Base-by-base conservation (phyloP, 2,113 vertebrate species). In the Percina caprodes region DNA sequence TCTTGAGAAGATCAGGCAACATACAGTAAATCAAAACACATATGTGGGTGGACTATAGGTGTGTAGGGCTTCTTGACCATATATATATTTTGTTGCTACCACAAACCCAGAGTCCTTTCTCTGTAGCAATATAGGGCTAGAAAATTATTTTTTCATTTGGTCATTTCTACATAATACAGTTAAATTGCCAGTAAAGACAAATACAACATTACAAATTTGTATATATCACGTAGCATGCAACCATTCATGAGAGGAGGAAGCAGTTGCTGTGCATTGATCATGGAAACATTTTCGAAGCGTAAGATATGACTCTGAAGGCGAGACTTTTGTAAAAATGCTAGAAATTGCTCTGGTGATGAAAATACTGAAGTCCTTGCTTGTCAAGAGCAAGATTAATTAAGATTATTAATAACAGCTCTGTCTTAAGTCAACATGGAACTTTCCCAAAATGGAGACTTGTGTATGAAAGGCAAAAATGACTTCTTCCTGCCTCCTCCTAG, bases 401-500 rank as follows among this genome's bases (percentile, higher is more conserved):
- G 4, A 30, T 30, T 30, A 39, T 84, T 81, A 63, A 59, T 51
- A 80, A 60, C 19, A 26, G 15, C 24, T 68, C 23, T 26, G 11
- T 54, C 23, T 69, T 45, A 5, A 65, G 24, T 56, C 74, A 69
- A 68, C 58, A 63, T 66, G 59, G 45, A 80, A 30, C 45, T 21
- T 76, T 69, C 70, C 74, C 72, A 70, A 58, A 82, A 62, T 42
- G 2, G 52, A 48, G 13, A 7, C 30, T 33, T 55, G 5, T 60
- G 24, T 23, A 49, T 74, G 24, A 72, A 69, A 49, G 12, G 46
- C 39, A 55, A 30, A 69, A 51, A 69, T 14, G 21, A 54, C 82
- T 82, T 58, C 70, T 72, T 81, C 65, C 42, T 24, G 11, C 48
- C 70, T 78, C 16, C 16, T 78, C 48, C 5, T 5, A 16, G 59